Base-by-base conservation (phyloP, 1,140 invertebrate genomes). In the Drosophila ercepeae region DNA sequence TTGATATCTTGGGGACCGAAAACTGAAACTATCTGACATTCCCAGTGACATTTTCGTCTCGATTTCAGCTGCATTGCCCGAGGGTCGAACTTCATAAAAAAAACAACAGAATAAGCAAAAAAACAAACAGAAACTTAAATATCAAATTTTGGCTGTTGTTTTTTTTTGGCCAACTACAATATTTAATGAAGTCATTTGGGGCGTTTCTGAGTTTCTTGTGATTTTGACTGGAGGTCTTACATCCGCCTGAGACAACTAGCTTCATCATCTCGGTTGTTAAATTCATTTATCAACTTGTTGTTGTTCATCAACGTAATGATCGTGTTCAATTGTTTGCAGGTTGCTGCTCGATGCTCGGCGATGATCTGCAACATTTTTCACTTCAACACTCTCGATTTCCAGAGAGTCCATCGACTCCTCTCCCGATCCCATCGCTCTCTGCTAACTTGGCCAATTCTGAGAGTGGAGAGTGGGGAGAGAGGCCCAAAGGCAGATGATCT, bases 171-270 rank as follows among this genome's bases (percentile, higher is more conserved):
- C n/a, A 23, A 42, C 59, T 19, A 18, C 29, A 65, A 49, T 54
- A 81, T 84, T 86, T 84, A 84, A 84, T 84, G 63, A 81, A 84
- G 81, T 65, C 81, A 84, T 84, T 84, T 61, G 71, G 58, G 77
- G 76, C 51, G 81, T 76, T 73, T 48, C 57, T 51, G 48, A 46
- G 45, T 60, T 64, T 67, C 70, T 74, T 78, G 78, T 78, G 83
- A 73, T 82, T 32, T 32, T 32, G 9, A 9, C 29, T 32, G 29
- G 29, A 32, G 36, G 36, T 16, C 36, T 39, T 78, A 82, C 79
- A 82, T 83, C 78, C 78, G 78, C 63, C 63, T 60, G 52, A 36
- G 32, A 50, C 45, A 54, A 41, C 23, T 21, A n/a, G 23, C 63
- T 44, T 52, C 59, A 70, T 72, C 57, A 63, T 68, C 50, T 50